Evolutionary conservation across 1,140 invertebrate species (phyloP), one percentile per base, ranked within the genome.

Genomic region (Aphelinus atriplicis): DNA sequence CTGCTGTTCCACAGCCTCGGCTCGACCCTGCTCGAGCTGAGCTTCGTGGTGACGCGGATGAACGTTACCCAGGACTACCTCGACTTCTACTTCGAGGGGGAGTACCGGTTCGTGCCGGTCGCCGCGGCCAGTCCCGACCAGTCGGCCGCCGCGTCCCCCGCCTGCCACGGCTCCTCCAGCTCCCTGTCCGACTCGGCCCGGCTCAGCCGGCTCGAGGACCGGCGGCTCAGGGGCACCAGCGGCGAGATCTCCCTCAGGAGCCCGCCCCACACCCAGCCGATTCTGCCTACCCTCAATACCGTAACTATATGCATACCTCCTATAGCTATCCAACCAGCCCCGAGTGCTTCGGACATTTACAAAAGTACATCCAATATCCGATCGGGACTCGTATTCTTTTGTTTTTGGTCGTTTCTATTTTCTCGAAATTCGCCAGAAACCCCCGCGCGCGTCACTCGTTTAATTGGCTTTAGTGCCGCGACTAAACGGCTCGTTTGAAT

Each of bases 61-160:
- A 94, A 93, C 83, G 92, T 94, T 47, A 93, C 91, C 7, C 93
- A 96, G 84, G 94, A 95, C 86, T 94, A 93, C 79, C 90, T 91
- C 56, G 92, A 94, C 84, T 95, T 94, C 84, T 91, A 90, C 78
- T 96, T 96, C 85, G 94, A 95, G 81, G 94, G 92, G 0, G 91
- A 92, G 78, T 95, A 93, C 81, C 92, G 94, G 84, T 94, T 94
- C 83, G 82, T 93, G 53, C 85, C 90, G 0, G 86, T 63, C 2
- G 61, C 42, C 26, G 2, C 47, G 60, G 84, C 50, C 50, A 7
- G 48, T 1, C 70, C 78, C 6, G 6, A 4, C 77, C 77, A 50
- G 72, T 67, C 47, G 69, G 77, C 72, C 71, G 78, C 67, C 69
- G 70, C 70, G 63, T 50, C 78, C 0, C 75, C 61, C 45, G 46